phyloP scores from a whole-genome alignment of 2,113 vertebrate species.

The Procavia capensis region DNA sequence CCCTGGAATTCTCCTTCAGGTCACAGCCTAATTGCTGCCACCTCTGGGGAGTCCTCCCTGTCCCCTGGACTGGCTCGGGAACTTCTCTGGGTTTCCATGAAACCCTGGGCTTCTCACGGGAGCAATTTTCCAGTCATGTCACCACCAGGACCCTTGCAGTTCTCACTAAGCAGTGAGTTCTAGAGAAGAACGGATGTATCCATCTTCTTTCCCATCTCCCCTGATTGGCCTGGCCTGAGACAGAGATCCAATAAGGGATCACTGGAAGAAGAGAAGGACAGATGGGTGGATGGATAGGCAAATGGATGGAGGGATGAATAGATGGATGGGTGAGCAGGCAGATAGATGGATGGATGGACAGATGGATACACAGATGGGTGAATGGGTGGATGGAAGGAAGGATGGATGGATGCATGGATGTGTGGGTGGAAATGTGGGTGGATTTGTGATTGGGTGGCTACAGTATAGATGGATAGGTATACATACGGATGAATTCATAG shows the following conservation, averaged over 20 bases:
- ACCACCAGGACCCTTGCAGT: neutral
- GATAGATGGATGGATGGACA: no score
- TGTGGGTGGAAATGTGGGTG: no score
- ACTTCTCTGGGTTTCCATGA: neutral
- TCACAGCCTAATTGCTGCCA: neutral
- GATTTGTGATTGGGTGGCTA: no score
- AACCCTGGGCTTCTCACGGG: neutral
- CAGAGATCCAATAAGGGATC: neutral
- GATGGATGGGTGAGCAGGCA: no score
- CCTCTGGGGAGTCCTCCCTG: neutral
- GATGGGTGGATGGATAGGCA: no score
- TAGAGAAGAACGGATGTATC: neutral
- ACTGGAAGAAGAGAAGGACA: neutral
- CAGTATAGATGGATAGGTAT: no score
- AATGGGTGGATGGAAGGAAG: neutral
- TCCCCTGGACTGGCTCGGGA: neutral
- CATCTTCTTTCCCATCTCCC: neutral
- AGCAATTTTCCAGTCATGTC: no score
- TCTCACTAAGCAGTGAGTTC: neutral
- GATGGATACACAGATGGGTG: neutral
- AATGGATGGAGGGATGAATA: rapidly evolving
- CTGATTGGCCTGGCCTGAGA: neutral
- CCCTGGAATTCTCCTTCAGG: rapidly evolving
- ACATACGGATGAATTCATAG: neutral
- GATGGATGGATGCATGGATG: no score